Conservation (phyloP, 2,113 vertebrate species). For the Colius striatus region DNA sequence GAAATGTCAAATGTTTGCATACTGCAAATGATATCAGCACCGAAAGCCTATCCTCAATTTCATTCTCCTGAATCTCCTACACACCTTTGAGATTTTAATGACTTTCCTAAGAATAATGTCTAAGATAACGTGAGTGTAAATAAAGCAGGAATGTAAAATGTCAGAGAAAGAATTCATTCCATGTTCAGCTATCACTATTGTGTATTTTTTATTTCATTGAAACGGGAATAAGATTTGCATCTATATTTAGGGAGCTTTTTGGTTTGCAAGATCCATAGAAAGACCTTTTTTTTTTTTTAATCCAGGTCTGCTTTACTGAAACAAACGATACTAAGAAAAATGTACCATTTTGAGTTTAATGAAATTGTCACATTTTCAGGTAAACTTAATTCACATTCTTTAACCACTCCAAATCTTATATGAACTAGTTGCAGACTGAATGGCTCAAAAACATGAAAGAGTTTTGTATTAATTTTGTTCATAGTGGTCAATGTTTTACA, state of each 20-base stretch:
- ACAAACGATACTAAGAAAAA: neutral
- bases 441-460: neutral
- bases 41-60: constrained; percentile 1
- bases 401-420: neutral
- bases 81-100: constrained; percentile 44
- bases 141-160: neutral
- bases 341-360: neutral
- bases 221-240: neutral
- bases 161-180: neutral
- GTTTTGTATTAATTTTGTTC: neutral
- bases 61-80: constrained; percentile 18
- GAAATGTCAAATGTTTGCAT: constrained; percentile 30
- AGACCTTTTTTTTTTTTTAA: neutral
- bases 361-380: neutral
- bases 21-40: neutral
- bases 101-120: constrained; percentile 3
- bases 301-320: neutral
- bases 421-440: neutral
- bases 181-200: neutral
- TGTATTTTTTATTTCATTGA: neutral
- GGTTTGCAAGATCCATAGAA: neutral
- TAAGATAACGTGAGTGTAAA: neutral
- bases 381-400: neutral
- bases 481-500: neutral
- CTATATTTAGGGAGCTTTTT: neutral